phyloP scores from a whole-genome alignment of 2,888 invertebrate genomes.

The Dusona sp. region DNA sequence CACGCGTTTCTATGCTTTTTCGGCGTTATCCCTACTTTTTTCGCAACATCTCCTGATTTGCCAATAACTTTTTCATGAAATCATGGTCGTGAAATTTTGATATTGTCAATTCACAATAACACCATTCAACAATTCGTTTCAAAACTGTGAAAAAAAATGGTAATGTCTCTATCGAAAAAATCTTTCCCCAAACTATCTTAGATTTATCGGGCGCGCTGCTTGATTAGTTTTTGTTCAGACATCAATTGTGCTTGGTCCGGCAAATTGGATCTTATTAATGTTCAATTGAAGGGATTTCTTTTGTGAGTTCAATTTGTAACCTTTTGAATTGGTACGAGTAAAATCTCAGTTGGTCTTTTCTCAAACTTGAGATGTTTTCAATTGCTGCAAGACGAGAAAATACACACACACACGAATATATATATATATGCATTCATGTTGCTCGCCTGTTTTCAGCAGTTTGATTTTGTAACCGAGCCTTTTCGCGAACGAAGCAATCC shows the following conservation, averaged over 20 bases:
- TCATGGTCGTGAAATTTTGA: neutral
- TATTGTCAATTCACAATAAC: neutral
- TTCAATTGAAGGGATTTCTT: constrained; percentile 14
- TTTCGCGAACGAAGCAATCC: constrained; percentile 43
- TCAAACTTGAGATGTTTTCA: neutral
- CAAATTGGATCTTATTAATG: neutral
- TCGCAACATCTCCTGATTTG: neutral
- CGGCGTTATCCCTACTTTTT: neutral
- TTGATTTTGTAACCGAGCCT: constrained; percentile 42
- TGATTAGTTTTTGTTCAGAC: neutral
- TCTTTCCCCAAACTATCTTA: neutral
- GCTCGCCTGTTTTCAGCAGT: constrained; percentile 5
- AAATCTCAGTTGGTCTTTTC: constrained; percentile 12
- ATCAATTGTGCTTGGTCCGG: neutral
- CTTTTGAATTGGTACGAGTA: constrained; percentile 6
- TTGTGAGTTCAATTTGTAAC: neutral
- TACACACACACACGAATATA: too few species aligned
- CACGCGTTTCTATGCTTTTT: neutral
- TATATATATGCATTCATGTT: neutral
- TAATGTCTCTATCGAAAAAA: neutral
- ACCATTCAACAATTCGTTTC: neutral
- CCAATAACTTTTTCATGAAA: neutral
- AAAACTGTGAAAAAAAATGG: neutral
- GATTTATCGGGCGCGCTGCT: neutral
- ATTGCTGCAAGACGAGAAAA: neutral